Evolutionary conservation across 2,888 invertebrate genomes (phyloP).

Genomic region (Plagiodera versicolora): DNA sequence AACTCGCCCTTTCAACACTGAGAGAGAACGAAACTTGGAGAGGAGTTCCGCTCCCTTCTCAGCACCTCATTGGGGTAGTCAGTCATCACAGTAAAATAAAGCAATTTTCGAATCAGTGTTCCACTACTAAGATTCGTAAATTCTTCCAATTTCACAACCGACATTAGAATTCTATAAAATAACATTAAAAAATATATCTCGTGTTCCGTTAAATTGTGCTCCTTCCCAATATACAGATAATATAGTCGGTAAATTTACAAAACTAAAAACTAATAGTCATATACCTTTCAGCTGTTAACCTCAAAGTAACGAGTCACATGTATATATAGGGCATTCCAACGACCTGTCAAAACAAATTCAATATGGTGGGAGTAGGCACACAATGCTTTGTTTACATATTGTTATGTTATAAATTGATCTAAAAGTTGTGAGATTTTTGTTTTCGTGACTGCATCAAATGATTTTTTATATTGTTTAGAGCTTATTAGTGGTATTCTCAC

Average conservation of each 20-base stretch:
- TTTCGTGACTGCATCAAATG: no score
- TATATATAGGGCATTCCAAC: conserved; percentile 36
- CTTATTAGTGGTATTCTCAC: no score
- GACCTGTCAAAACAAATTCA: no score
- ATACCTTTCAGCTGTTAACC: conserved; percentile 10
- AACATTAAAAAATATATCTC: conserved; percentile 51
- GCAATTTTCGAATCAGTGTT: conserved; percentile 41
- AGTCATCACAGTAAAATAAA: conserved; percentile 44
- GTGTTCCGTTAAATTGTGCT: conserved; percentile 41
- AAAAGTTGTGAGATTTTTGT: no score
- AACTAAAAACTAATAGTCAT: conserved; percentile 20
- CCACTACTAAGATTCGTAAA: conserved; percentile 43
- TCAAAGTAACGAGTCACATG: conserved; percentile 32
- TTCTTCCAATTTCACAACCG: conserved; percentile 47
- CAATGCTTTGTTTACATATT: no score
- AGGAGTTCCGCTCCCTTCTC: conserved; percentile 25
- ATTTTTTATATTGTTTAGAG: no score
- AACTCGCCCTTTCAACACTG: conserved; percentile 25
- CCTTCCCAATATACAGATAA: conserved; percentile 54
- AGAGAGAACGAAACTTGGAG: conserved; percentile 35
- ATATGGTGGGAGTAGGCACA: no score
- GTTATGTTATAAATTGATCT: no score
- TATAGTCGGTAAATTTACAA: conserved; percentile 31
- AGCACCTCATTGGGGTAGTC: conserved; percentile 32
- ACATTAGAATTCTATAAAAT: conserved; percentile 46